Base-by-base conservation (phyloP, 2,888 invertebrate genomes). In the Aelia acuminata region DNA sequence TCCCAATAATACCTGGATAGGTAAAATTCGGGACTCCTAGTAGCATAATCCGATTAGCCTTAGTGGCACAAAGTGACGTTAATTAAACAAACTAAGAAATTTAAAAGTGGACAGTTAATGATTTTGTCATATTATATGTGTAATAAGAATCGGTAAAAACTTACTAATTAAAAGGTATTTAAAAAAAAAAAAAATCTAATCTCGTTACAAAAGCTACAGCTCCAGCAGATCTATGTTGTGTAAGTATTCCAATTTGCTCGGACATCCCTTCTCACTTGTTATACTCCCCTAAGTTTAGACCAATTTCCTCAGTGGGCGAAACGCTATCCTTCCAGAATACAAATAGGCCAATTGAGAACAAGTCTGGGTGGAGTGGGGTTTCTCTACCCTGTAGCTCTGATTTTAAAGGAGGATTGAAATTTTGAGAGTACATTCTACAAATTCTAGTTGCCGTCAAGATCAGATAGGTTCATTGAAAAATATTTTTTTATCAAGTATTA, bases 301-400 rank as follows among this genome's bases (percentile, higher is more conserved):
- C 80, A 80, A 80, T 80, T 80, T 80, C 43, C 80, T 80, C 80
- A 80, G n/a, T 80, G 80, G 75, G 18, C 80, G 80, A 35, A 80
- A 47, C 5, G 43, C 80, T n/a, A 80, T 80, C 80, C 43, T 39
- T 80, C 43, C 80, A 39, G 80, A 80, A 80, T 80, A 80, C 80
- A n/a, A 80, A 80, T 80, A 47, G 80, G 80, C n/a, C 80, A n/a
- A 39, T 80, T 80, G 39, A 43, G 43, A 80, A 11, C 35, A 7
- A 18, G 63, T 18, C 63, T 70, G 18, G 2, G n/a, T n/a, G n/a
- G 1, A 26, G 18, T 20, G n/a, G n/a, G n/a, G n/a, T n/a, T n/a
- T 70, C 63, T 1, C 63, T 35, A 7, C 18, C 35, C 35, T 5
- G 31, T 7, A 18, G 31, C 63, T 35, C 63, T 26, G 57, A 70